These are phyloP conservation scores for Microhierax caerulescens DNA, from an alignment of 2,797 vertebrate genomes.

Conservation along the genomic window DNA sequence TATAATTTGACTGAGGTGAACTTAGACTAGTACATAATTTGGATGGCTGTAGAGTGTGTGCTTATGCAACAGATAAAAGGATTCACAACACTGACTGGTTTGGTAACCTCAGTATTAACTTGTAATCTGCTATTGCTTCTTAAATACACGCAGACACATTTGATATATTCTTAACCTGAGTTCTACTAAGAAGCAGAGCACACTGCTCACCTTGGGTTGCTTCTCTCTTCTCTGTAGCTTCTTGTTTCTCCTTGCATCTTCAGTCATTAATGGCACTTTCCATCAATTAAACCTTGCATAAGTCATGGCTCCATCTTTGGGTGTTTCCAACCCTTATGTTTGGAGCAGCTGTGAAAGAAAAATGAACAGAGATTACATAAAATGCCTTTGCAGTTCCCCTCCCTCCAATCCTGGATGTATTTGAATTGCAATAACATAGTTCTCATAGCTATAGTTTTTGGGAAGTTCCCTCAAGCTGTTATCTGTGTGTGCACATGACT, in stretches of 20 bases:
- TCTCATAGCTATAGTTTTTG: background rate
- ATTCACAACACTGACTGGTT: background rate
- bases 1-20: background rate
- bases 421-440: background rate
- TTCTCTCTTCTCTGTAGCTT: background rate
- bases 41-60: background rate
- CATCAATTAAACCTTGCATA: background rate
- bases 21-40: background rate
- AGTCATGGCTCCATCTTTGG: background rate
- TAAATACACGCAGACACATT: background rate
- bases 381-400: background rate
- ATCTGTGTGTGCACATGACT: background rate
- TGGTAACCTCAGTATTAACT: background rate
- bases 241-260: background rate
- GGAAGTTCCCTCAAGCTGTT: background rate
- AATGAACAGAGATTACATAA: background rate
- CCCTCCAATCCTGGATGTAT: background rate
- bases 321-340: background rate
- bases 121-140: background rate
- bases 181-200: background rate
- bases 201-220: background rate
- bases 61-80: background rate
- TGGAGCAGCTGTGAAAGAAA: background rate
- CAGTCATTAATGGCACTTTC: background rate
- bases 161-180: background rate